Evolutionary conservation across 2,113 vertebrate species (phyloP).

Genomic region (Ptilonorhynchus violaceus): DNA sequence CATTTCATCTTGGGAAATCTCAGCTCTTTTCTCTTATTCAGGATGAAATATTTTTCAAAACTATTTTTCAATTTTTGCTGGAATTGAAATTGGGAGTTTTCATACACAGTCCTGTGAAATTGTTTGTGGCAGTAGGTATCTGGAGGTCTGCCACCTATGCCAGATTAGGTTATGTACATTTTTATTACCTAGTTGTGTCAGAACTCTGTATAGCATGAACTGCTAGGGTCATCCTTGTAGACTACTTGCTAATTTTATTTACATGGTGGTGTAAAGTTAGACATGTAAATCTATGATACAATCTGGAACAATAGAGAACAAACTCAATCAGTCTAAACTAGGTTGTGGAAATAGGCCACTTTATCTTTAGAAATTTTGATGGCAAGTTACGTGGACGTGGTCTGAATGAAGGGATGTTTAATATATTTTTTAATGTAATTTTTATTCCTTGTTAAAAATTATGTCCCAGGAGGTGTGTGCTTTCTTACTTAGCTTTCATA

Average conservation of each 20-base stretch:
- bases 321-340: conserved; percentile 39
- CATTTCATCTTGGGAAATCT: not conserved
- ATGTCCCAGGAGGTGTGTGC: not conserved
- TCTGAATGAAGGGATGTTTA: not conserved
- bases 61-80: not conserved
- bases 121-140: not conserved
- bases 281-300: not conserved
- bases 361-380: conserved; percentile 67
- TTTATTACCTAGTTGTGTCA: not conserved
- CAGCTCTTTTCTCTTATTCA: not conserved
- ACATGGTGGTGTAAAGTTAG: not conserved
- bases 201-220: not conserved
- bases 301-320: not conserved
- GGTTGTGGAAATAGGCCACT: conserved; percentile 64
- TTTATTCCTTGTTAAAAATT: conserved; percentile 7
- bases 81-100: not conserved
- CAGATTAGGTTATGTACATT: not conserved
- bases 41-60: not conserved
- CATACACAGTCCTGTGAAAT: not conserved
- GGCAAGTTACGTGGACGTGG: not conserved
- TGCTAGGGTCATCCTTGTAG: not conserved
- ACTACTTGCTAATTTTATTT: not conserved
- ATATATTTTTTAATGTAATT: not conserved
- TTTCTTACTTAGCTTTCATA: not conserved
- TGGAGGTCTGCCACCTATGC: not conserved